Conservation (phyloP, 2,888 invertebrate species). For the Cephus sareptanus region DNA sequence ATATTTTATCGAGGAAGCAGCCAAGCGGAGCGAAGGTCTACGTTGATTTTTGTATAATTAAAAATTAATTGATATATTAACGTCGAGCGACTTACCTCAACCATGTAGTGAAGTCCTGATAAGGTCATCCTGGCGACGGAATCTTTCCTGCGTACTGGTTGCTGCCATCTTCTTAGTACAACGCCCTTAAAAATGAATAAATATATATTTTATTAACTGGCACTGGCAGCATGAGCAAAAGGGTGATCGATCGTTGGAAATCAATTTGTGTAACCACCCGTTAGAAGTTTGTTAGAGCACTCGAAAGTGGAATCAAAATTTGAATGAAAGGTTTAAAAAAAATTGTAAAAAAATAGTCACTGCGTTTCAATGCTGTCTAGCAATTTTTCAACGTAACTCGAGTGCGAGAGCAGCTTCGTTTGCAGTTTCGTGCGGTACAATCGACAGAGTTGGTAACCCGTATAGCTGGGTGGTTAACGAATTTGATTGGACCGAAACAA, state of each 20-base stretch:
- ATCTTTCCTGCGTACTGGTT: constrained; percentile 74
- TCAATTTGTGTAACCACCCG: not conserved
- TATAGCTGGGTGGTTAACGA: not conserved
- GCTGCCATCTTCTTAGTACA: constrained; percentile 63
- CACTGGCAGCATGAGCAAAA: not conserved
- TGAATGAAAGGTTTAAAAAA: not conserved
- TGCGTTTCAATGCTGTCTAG: not conserved
- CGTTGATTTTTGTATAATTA: not conserved
- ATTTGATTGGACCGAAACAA: not conserved
- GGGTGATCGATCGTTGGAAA: not conserved
- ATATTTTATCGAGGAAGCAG: no score
- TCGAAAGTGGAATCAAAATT: not conserved
- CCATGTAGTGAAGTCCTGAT: constrained; percentile 82
- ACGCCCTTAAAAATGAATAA: constrained; percentile 65
- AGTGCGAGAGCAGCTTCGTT: not conserved
- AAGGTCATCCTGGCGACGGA: constrained; percentile 86
- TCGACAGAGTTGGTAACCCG: not conserved
- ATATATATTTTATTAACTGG: not conserved
- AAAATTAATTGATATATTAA: constrained; percentile 8
- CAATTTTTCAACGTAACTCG: not conserved
- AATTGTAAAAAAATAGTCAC: not conserved
- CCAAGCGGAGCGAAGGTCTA: not conserved
- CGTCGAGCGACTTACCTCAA: constrained; percentile 73
- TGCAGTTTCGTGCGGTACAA: not conserved
- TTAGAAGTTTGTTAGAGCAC: not conserved